Evolutionary conservation across 2,888 invertebrate species (phyloP), one percentile per base, ranked within the genome.

Genomic region (Eristalis pertinax): DNA sequence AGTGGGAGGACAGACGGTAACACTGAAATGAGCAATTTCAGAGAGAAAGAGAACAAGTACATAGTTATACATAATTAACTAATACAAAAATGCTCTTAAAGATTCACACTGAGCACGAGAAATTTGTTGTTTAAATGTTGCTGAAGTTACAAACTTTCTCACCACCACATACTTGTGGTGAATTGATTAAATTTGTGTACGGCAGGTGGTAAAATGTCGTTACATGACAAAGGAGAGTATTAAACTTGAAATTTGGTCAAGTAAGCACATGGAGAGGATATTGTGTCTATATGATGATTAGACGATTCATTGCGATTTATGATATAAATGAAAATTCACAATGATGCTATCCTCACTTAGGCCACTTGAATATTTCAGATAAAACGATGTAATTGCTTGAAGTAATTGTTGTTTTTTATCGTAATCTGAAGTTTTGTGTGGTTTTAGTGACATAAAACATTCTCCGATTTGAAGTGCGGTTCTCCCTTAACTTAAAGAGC

Each of bases 21-120:
- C 38, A 19, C 19, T 38, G 67, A 41, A 69, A 38, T 56, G 26
- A 10, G 63, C 15, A 43, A 64, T 70, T 65, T 35, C 41, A 72
- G 41, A 81, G 72, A 81, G 80, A 26, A 63, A 80, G 76, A 80
- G 70, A 84, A 75, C 62, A 32, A 68, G 60, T 62, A 77, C 62
- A 56, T 24, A 60, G 13, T 13, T 15, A 62, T 58, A 70, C 69
- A 32, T 67, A 80, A 75, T 80, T 80, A 80, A 84, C 35, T 76
- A 63, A 76, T 67, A 38, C 70, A 72, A 62, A 56, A 80, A 67
- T 72, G 80, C 75, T 75, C 78, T 70, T 68, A 63, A 63, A 75
- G 41, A 62, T 29, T 56, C 35, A 32, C 22, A 22, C 22, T 41
- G 38, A 26, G 65, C 65, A 65, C 35, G 65, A 65, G 65, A 65